Percentiles rank a stretch among this genome's conserved stretches.
Evolutionary conservation across 1,140 invertebrate species (phyloP).

Genomic region (Stegodyphus dumicola): DNA sequence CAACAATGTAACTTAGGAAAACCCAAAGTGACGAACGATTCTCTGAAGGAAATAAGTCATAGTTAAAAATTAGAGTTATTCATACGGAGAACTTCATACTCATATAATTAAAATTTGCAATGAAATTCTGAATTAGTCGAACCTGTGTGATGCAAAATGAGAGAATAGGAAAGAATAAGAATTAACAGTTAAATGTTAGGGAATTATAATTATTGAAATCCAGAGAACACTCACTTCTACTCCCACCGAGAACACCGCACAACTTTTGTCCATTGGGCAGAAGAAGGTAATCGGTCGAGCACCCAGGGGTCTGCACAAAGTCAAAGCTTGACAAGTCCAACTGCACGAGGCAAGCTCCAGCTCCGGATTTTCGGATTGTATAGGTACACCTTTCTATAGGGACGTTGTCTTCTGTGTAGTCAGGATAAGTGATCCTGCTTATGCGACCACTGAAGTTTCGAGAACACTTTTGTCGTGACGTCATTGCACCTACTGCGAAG

Average conservation of each 20-base stretch:
- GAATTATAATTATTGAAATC: not conserved
- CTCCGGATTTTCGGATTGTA: slow-evolving; percentile 16
- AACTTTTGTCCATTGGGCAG: slow-evolving; percentile 25
- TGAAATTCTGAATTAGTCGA: no score
- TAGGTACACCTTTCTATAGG: slow-evolving; percentile 3
- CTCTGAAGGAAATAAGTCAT: no score
- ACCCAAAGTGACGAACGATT: no score
- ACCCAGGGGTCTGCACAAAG: not conserved
- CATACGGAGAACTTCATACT: no score
- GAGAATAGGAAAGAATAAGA: no score
- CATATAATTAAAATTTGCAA: no score
- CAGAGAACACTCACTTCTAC: slow-evolving; percentile 18
- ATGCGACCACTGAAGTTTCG: not conserved
- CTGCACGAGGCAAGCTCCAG: slow-evolving; percentile 22
- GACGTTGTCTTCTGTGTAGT: not conserved
- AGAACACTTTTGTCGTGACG: not conserved
- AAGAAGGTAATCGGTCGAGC: slow-evolving; percentile 9
- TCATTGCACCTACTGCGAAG: not conserved
- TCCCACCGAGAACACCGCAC: slow-evolving; percentile 28
- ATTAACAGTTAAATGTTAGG: no score
- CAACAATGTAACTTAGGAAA: no score
- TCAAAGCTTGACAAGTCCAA: slow-evolving; percentile 38
- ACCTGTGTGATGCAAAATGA: no score
- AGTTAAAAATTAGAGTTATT: no score
- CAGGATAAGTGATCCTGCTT: not conserved